Conservation (phyloP, 2,888 invertebrate species). For the Erebia palarica region DNA sequence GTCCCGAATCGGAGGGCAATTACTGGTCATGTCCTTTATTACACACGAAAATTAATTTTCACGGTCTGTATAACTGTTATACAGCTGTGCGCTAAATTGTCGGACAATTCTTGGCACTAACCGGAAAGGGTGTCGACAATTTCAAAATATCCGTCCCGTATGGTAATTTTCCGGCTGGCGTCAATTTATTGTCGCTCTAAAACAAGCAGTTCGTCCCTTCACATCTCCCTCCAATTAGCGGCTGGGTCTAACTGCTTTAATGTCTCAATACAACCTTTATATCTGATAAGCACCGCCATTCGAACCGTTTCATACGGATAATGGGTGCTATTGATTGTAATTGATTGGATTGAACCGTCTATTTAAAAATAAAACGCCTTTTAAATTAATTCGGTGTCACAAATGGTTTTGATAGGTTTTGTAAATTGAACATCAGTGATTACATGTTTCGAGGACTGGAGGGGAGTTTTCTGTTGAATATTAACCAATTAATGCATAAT, state of each 20-base stretch:
- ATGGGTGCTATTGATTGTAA: slow-evolving; percentile 42
- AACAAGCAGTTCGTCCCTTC: slow-evolving; percentile 73
- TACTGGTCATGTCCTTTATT: too few species aligned
- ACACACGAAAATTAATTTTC: slow-evolving; percentile 10
- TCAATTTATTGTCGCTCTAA: slow-evolving; percentile 79
- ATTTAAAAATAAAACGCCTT: slow-evolving; percentile 23
- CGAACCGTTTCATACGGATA: slow-evolving; percentile 51
- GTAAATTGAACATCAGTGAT: slow-evolving; percentile 6
- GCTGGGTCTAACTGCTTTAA: slow-evolving; percentile 62
- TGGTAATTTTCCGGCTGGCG: slow-evolving; percentile 74
- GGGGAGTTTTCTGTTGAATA: slow-evolving; percentile 2
- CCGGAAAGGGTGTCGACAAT: slow-evolving; percentile 59
- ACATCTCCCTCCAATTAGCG: slow-evolving; percentile 71
- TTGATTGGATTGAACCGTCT: slow-evolving; percentile 33
- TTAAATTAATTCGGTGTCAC: slow-evolving; percentile 9
- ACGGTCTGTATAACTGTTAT: neutral
- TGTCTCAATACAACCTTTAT: slow-evolving; percentile 61
- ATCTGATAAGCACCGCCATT: slow-evolving; percentile 47
- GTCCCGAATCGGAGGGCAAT: too few species aligned
- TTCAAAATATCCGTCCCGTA: slow-evolving; percentile 70
- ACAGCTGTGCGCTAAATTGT: slow-evolving; percentile 13
- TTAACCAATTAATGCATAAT: too few species aligned
- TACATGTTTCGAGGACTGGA: neutral
- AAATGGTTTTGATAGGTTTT: slow-evolving; percentile 17
- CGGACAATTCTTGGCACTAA: slow-evolving; percentile 19